Evolutionary conservation across 1,140 invertebrate genomes (phyloP).

Genomic region (Archivesica marissinica): DNA sequence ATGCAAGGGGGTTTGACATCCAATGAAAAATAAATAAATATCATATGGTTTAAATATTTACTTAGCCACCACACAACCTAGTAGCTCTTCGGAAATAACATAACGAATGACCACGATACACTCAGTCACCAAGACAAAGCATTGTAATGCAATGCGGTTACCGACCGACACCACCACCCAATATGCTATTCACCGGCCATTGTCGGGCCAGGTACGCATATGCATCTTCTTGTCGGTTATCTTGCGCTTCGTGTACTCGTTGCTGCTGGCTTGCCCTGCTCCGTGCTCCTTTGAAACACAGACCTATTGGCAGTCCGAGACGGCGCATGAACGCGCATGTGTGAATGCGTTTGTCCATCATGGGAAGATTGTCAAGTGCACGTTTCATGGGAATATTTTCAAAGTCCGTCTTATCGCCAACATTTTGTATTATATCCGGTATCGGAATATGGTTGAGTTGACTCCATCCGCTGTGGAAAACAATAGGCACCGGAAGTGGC

Average conservation of each 20-base stretch:
- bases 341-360: conserved; percentile 27
- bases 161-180: conserved; percentile 30
- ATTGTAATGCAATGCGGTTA: neutral
- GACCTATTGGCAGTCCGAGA: conserved; percentile 38
- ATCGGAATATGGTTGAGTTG: neutral
- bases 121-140: too few relatives aligned
- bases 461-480: neutral
- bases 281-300: conserved; percentile 8
- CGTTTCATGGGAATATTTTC: neutral
- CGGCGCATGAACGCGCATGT: conserved; percentile 52
- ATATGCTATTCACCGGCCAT: conserved; percentile 35
- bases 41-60: too few relatives aligned
- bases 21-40: too few relatives aligned
- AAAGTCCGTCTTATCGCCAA: neutral
- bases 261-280: neutral
- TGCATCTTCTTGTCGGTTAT: neutral
- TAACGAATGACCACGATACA: too few relatives aligned
- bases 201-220: conserved; percentile 29
- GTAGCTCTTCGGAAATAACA: too few relatives aligned
- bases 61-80: too few relatives aligned
- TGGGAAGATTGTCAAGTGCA: too few relatives aligned
- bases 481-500: neutral
- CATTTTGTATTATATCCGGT: neutral
- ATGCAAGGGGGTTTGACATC: too few relatives aligned
- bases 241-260: neutral